Conservation (phyloP, 2,113 vertebrate species). For the Paradoxurus hermaphroditus region DNA sequence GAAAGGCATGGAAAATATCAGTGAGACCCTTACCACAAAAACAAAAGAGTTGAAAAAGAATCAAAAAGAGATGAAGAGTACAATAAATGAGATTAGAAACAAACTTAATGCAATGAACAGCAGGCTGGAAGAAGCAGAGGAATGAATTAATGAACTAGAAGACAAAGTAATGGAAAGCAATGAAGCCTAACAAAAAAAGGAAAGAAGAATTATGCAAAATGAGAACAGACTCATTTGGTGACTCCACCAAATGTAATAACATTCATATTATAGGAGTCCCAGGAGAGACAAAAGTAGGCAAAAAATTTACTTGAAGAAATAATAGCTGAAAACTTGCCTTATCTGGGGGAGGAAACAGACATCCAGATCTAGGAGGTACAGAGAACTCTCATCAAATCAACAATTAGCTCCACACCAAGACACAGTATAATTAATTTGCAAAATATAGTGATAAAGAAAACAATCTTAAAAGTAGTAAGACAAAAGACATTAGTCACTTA, state of each 20-base stretch:
- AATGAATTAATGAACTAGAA: background rate
- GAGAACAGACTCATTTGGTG: background rate
- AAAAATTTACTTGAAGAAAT: background rate
- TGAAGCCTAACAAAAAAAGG: background rate
- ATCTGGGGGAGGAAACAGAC: background rate
- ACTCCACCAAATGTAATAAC: background rate
- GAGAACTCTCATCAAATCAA: background rate
- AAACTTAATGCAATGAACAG: background rate
- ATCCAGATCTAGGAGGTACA: background rate
- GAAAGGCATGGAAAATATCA: background rate
- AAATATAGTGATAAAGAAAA: background rate
- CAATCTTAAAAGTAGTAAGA: background rate
- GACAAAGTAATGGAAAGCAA: background rate
- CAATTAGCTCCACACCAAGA: background rate
- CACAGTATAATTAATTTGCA: background rate
- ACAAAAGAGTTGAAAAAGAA: background rate
- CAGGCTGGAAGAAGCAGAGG: background rate
- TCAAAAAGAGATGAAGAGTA: background rate
- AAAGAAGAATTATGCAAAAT: background rate
- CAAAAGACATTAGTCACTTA: background rate
- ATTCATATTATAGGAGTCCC: background rate
- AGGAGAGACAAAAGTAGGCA: background rate
- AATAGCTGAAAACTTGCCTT: background rate
- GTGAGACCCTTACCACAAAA: background rate
- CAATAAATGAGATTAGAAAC: background rate